Percentiles rank a stretch among this genome's conserved stretches.
These are phyloP conservation scores for Seriola quinqueradiata DNA, from an alignment of 2,113 vertebrate species.

Conservation along the genomic window DNA sequence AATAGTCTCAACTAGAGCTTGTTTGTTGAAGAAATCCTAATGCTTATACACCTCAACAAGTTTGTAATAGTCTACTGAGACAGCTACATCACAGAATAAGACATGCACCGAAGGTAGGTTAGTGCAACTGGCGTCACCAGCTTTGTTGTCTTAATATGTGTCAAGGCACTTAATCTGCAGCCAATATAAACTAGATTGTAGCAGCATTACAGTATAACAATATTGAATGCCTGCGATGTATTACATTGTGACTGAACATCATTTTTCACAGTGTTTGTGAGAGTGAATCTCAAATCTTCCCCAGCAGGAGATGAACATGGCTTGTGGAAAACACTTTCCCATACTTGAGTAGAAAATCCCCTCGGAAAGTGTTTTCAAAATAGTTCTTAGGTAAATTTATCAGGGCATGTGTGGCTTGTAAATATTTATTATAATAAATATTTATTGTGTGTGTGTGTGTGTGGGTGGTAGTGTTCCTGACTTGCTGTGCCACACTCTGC, in stretches of 20 bases:
- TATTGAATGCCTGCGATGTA: neutral
- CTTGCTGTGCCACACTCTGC: neutral
- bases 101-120: no score
- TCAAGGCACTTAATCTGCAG: neutral
- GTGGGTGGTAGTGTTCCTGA: neutral
- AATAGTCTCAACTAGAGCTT: no score
- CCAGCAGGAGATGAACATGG: slow-evolving; percentile 3
- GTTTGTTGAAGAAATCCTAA: neutral
- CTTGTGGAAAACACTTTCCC: neutral
- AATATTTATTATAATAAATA: slow-evolving; percentile 21
- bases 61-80: neutral
- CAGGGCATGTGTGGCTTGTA: neutral
- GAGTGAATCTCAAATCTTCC: neutral
- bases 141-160: neutral
- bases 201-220: neutral
- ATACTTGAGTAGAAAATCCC: slow-evolving; percentile 5
- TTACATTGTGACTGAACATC: neutral
- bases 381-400: slow-evolving; percentile 6
- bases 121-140: neutral
- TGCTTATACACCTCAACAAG: neutral
- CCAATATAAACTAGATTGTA: neutral
- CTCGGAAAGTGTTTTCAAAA: slow-evolving; percentile 13
- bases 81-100: neutral
- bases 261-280: neutral
- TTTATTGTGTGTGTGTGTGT: neutral